Base-by-base conservation (phyloP, 2,888 invertebrate genomes). In the Plagodis dolabraria region DNA sequence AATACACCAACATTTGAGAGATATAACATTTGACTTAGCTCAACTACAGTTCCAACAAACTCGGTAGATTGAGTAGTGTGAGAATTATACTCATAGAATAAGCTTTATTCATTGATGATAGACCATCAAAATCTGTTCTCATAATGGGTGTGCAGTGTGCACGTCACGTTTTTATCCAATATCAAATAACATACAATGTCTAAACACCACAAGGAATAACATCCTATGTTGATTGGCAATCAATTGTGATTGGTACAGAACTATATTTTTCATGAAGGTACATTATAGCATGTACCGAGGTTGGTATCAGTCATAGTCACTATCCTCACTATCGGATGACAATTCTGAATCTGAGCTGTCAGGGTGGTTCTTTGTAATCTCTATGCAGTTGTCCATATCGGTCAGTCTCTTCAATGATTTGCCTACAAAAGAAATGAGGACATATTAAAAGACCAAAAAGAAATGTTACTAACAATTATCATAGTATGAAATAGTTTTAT, bases 301-400 rank as follows among this genome's bases (percentile, higher is more conserved):
- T n/a, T 9, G 34, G 8, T 50, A 46, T 86, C 85, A 87, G 76
- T 92, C 92, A 50, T 82, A 89, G 62, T 93, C 92, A 59, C 86
- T 89, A 67, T 91, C 92, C 48, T 87, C 85, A 0, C 22, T 22
- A 22, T 87, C 87, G 0, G 74, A 72, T 0, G 73, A 6, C 0
- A 87, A 89, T 57, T 92, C 92, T 0, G 92, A 90, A 40, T 92
- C 92, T 6, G 93, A 92, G 69, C 90, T 90, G 75, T 93, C 92
- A 0, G 90, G 80, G 64, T 93, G 92, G 68, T 91, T 90, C 79
- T 93, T 93, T 0, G 93, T 93, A 65, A 93, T 93, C 73, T 93
- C 93, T 53, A 93, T 89, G 74, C 93, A 93, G 80, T 93, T 92
- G 75, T 93, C 93, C 44, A 89, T 82, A 66, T 93, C 93, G 0